Evolutionary conservation across 2,113 vertebrate genomes (phyloP).

Genomic region (Lophochroa leadbeateri): DNA sequence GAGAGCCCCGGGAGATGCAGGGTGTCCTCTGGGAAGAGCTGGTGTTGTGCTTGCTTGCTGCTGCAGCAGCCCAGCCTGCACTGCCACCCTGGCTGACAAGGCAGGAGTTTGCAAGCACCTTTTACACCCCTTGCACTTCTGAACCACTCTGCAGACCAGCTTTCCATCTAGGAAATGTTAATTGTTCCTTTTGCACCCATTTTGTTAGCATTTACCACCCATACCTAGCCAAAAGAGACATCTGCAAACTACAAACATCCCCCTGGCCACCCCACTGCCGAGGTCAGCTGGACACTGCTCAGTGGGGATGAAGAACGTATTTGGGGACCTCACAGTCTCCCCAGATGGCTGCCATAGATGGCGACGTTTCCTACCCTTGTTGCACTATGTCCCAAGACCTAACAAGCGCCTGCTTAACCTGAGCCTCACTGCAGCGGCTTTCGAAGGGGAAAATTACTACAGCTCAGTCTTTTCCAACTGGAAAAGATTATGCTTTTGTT

Average conservation of each 20-base stretch:
- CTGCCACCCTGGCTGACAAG: background rate
- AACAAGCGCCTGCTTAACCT: background rate
- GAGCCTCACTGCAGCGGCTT: background rate
- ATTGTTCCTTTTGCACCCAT: background rate
- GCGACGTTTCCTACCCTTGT: rapidly evolving
- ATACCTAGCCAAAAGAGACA: background rate
- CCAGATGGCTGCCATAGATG: background rate
- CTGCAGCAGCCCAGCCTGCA: background rate
- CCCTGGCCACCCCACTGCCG: rapidly evolving
- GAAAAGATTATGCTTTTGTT: constrained; percentile 66
- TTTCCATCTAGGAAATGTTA: background rate
- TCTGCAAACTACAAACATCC: background rate
- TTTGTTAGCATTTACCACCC: background rate
- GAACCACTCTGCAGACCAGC: background rate
- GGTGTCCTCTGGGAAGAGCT: background rate
- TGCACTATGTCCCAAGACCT: background rate
- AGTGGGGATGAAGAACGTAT: background rate
- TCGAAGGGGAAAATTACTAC: constrained; percentile 43
- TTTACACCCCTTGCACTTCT: background rate
- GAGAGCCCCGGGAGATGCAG: background rate
- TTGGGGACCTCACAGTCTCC: background rate
- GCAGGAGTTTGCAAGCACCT: background rate
- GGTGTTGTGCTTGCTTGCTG: rapidly evolving
- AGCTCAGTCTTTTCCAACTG: constrained; percentile 43
- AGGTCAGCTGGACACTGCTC: background rate